Conservation (phyloP, 2,113 vertebrate species). For the Balaeniceps rex region DNA sequence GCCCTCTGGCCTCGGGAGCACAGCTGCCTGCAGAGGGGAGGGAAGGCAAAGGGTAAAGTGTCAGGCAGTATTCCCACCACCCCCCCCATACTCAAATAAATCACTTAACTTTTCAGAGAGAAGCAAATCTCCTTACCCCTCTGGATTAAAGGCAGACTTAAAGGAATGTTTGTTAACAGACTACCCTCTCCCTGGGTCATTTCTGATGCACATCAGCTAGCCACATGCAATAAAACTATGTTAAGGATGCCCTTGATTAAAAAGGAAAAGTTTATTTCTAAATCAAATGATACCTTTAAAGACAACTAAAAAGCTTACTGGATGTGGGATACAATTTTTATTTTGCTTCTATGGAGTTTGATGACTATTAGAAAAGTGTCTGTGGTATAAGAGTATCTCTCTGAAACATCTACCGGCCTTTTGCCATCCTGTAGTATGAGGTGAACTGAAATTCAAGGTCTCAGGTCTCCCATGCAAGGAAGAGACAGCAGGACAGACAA, state of each 20-base stretch:
- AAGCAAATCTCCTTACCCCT: neutral
- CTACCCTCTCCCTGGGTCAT: neutral
- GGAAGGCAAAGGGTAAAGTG: neutral
- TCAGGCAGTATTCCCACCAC: neutral
- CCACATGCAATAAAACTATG: neutral
- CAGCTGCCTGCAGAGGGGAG: neutral
- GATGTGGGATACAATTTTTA: neutral
- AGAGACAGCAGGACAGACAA: neutral
- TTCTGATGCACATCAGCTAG: neutral
- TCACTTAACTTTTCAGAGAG: slow-evolving; percentile 23
- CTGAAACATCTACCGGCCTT: neutral
- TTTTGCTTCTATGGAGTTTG: neutral
- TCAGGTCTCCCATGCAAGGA: neutral
- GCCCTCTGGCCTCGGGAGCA: neutral
- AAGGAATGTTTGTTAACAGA: neutral
- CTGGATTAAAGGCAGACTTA: slow-evolving; percentile 12
- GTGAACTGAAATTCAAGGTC: neutral
- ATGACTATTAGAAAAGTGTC: neutral
- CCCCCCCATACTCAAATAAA: neutral
- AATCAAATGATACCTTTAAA: neutral
- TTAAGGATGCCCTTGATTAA: neutral
- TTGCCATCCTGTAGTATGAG: neutral
- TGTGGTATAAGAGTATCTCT: neutral
- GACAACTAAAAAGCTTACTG: neutral
- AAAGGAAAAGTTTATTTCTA: neutral